Evolutionary conservation across 2,888 invertebrate species (phyloP), one percentile per base, ranked within the genome.

Genomic region (Pammene fasciana): DNA sequence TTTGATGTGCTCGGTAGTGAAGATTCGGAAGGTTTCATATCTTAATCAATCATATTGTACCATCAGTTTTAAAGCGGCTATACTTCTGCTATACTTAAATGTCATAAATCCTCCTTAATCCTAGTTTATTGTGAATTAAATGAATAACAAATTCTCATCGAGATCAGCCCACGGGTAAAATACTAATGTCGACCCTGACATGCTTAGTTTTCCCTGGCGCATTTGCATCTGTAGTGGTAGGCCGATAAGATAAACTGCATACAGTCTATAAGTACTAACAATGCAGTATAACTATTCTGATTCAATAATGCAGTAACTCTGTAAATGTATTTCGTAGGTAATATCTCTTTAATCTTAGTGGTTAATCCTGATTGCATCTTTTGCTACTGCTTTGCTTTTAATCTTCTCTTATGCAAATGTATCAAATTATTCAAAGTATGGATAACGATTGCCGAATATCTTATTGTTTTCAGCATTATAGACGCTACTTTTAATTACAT

Each of bases 171-270:
- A 41, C 50, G 26, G 50, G 48, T 59, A 45, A 14, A 57, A 26
- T 48, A 59, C 48, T 61, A 41, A 50, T 52, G 38, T 41, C 18
- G 62, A 18, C 62, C 62, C 50, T 62, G 62, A 62, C 62, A 48
- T 48, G n/a, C 10, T 43, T 54, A 43, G 54, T 65, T 65, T 16
- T 65, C 45, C 65, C 54, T 52, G n/a, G 18, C 50, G 41, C 50
- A 50, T 18, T 62, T 16, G 61, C 48, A 16, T 38, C 48, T 48
- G 46, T 50, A 36, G 46, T 60, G n/a, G 56, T 57, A 16, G 11
- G 38, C 38, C 48, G 61, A 50, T 61, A 61, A 61, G 61, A 61
- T 50, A 50, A 18, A 61, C 16, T 36, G 36, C 5, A 41, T 6
- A 45, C 26, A 26, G 34, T 59, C 26, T 45, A 26, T 26, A 26